Conservation (phyloP, 2,888 invertebrate genomes). For the Adelognathus sp. region DNA sequence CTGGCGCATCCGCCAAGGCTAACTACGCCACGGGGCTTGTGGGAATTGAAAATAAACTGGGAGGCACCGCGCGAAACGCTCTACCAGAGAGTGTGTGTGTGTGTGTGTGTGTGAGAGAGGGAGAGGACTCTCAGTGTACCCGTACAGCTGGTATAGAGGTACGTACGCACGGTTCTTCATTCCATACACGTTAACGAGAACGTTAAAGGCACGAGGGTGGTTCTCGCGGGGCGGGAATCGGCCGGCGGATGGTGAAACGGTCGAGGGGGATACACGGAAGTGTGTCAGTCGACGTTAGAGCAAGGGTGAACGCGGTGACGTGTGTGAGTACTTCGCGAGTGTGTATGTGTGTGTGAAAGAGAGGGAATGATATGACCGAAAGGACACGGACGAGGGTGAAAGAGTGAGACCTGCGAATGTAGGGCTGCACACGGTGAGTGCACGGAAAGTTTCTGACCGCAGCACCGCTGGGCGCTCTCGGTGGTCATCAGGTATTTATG, state of each 20-base stretch:
- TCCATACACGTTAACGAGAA: slow-evolving; percentile 46
- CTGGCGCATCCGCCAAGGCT: slow-evolving; percentile 40
- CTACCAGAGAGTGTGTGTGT: slow-evolving; percentile 7
- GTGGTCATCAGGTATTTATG: slow-evolving; percentile 72
- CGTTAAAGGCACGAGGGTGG: slow-evolving; percentile 12
- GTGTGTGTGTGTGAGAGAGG: too few species aligned
- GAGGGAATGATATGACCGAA: slow-evolving; percentile 14
- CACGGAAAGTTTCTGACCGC: slow-evolving; percentile 61
- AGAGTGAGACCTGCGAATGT: slow-evolving; percentile 44
- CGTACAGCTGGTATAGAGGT: neutral
- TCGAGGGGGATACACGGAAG: slow-evolving; percentile 26
- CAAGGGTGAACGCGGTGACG: slow-evolving; percentile 22
- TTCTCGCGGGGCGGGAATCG: neutral
- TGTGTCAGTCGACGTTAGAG: slow-evolving; percentile 40
- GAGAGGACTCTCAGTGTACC: neutral
- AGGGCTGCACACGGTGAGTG: slow-evolving; percentile 40
- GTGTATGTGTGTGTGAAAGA: slow-evolving; percentile 11
- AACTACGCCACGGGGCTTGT: slow-evolving; percentile 46
- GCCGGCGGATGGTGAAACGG: neutral
- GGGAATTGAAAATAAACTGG: slow-evolving; percentile 51
- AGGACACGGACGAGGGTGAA: slow-evolving; percentile 48
- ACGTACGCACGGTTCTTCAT: slow-evolving; percentile 31
- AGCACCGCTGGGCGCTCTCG: slow-evolving; percentile 60
- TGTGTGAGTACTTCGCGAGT: slow-evolving; percentile 22
- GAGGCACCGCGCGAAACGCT: slow-evolving; percentile 37